Base-by-base conservation (phyloP, 2,888 invertebrate species). In the Cerceris ruficornis region DNA sequence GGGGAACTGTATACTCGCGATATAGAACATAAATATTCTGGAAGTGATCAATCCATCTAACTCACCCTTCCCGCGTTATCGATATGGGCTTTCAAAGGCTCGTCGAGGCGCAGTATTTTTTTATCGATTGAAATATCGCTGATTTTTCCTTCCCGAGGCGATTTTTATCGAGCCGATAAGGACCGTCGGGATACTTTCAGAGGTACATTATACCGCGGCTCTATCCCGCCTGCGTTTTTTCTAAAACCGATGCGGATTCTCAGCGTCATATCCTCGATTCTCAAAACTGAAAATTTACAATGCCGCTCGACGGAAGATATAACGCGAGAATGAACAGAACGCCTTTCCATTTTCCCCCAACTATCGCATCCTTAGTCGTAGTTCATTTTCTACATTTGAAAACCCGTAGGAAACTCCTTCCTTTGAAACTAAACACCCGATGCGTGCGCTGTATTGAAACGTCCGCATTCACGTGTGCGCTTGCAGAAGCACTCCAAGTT, bases 91-190 rank as follows among this genome's bases (percentile, higher is more conserved):
- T 77, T 85, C 76, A 79, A 82, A 84, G 78, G 83, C 55, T 80
- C 83, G 73, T 75, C 75, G 83, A 77, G 83, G 80, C 85, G 77
- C 75, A 84, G 75, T 68, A 72, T 82, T 75, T 84, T 86, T 86
- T 86, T 86, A 84, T 86, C 83, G 81, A 59, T 55, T 68, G 73
- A 77, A 84, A 86, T 87, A 88, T 88, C 86, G 75, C 85, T 80
- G 88, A 88, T 89, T 83, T 85, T 82, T 69, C 75, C 55, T 65
- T 39, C 17, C 65, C 17, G 46, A 54, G 70, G 15, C 39, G 69
- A 69, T 79, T 73, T 28, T 73, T 73, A 69, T 73, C 66, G 67
- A 50, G 43, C 57, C 66, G 65, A 62, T 62, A 54, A 68, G 65
- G 69, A 28, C 66, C 66, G 57, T 61, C 77, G 62, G 28, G 39